Base-by-base conservation (phyloP, 2,888 invertebrate species). In the Phaonia tiefii region DNA sequence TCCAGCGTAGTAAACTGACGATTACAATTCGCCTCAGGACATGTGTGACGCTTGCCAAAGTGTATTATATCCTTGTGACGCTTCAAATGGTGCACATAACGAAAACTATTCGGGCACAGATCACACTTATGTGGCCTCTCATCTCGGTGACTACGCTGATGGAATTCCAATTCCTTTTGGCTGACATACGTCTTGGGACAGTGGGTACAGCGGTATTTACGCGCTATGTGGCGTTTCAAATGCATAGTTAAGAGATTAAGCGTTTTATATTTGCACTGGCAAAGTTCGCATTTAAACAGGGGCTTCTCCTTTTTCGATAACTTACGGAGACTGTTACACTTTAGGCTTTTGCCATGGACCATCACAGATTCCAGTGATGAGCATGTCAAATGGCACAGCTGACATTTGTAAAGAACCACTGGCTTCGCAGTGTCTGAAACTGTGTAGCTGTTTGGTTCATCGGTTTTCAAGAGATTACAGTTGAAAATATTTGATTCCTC, bases 11-110 rank as follows among this genome's bases (percentile, higher is more conserved):
- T 20, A 74, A 88, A 73, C 65, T 85, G 83, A 3, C 83, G 79
- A 1, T 84, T 84, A 63, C 89, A 89, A 63, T 85, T 56, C 0
- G 75, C 65, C 17, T 74, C 75, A 0, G 77, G 66, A 49, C 88
- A 88, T 5, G 72, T 66, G 44, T 84, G 84, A 5, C 84, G 84
- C 80, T 80, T 81, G 3, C 76, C 82, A 8, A 79, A 72, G 70
- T 88, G 89, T 0, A 80, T 73, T 1, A 85, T 84, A 13, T 86
- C 87, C 75, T 84, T 86, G 79, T 89, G 89, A 1, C 88, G 85
- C 25, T 86, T 86, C 54, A 88, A 58, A 70, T 89, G 89, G 81
- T 87, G 86, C 22, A 86, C 83, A 70, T 85, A 88, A 37, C 83
- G 85, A 46, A 88, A 89, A 4, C 82, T 84, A 77, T 87, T 88